Conservation (phyloP, 2,113 vertebrate genomes). For the Galbula dea region DNA sequence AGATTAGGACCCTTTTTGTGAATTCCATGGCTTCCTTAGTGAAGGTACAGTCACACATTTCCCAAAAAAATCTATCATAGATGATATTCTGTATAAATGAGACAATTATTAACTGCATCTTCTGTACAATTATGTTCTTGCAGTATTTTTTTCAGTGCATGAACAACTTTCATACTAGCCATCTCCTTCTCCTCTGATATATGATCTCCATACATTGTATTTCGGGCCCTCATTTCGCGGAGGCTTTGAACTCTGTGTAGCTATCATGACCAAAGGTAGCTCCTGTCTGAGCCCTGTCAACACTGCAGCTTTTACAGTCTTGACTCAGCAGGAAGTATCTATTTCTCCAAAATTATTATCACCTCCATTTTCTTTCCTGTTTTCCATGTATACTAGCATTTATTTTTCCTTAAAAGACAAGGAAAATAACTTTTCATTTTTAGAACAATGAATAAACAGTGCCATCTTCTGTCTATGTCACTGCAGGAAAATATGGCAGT, state of each 20-base stretch:
- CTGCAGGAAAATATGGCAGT: slow-evolving; percentile 7
- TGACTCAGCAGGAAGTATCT: background rate
- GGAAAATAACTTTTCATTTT: background rate
- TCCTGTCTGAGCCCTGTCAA: background rate
- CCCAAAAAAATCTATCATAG: background rate
- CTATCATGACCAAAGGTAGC: background rate
- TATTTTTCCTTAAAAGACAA: background rate
- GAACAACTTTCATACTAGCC: background rate
- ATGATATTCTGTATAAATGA: background rate
- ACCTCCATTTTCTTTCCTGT: slow-evolving; percentile 13
- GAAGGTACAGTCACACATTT: background rate
- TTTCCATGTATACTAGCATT: background rate
- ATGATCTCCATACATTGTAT: background rate
- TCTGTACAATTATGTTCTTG: background rate
- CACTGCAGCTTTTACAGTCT: background rate
- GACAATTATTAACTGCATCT: background rate
- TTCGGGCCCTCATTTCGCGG: background rate
- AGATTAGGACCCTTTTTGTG: background rate
- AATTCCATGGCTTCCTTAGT: background rate
- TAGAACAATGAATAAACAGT: slow-evolving; percentile 63
- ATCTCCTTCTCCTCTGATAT: background rate
- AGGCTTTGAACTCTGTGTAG: background rate
- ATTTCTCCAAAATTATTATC: slow-evolving; percentile 1
- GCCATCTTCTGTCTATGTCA: slow-evolving; percentile 72
- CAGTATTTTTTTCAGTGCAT: background rate